These are phyloP conservation scores for Bombus confusus DNA, from an alignment of 1,140 invertebrate genomes.

Conservation along the genomic window DNA sequence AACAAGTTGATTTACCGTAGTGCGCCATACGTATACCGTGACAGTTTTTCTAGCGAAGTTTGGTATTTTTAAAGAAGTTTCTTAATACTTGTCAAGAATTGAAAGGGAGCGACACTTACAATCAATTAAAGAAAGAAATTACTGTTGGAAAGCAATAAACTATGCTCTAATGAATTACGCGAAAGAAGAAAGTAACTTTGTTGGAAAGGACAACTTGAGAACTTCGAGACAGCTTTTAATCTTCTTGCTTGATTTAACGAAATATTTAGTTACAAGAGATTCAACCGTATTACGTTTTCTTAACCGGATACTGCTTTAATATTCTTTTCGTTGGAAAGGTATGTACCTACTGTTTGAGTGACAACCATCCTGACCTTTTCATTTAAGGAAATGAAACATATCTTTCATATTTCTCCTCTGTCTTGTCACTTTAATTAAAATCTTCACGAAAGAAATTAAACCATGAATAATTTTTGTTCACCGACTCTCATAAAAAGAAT, in stretches of 20 bases:
- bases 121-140: not conserved
- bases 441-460: not conserved
- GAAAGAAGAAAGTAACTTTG: not conserved
- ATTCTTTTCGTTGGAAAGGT: not conserved
- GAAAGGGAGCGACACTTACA: not conserved
- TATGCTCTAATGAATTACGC: conserved; percentile 4
- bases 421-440: not conserved
- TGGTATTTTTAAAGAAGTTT: not conserved
- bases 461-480: not conserved
- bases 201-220: not conserved
- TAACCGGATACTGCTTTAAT: not conserved
- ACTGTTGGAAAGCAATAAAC: not conserved
- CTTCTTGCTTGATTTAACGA: not conserved
- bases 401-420: not conserved
- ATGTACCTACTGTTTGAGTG: not conserved
- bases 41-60: not conserved
- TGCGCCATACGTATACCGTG: not conserved
- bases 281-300: not conserved
- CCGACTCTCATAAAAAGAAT: not conserved
- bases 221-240: conserved; percentile 19
- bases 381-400: not conserved
- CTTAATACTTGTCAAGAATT: not conserved
- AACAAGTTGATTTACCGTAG: too few species aligned
- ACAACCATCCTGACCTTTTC: not conserved
- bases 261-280: conserved; percentile 24